Percentiles rank a stretch among this genome's conserved stretches.
Evolutionary conservation across 2,113 vertebrate species (phyloP).

Genomic region (Centropus unirufus): DNA sequence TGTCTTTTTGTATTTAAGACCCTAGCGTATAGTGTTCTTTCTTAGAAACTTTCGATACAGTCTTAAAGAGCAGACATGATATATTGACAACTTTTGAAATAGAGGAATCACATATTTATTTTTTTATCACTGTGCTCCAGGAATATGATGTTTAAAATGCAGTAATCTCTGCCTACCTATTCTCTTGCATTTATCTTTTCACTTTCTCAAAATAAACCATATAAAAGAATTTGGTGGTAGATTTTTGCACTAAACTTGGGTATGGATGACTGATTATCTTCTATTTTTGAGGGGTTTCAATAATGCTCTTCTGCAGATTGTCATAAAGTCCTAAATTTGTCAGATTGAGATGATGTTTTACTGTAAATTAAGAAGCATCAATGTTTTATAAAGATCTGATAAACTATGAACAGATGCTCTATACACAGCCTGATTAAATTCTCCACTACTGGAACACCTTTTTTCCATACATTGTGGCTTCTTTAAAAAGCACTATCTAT

Average conservation of each 20-base stretch:
- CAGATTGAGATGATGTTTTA: background rate
- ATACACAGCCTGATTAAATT: background rate
- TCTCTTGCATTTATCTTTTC: background rate
- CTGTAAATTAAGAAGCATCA: background rate
- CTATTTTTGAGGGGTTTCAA: background rate
- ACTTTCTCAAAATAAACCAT: background rate
- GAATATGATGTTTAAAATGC: background rate
- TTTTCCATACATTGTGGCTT: background rate
- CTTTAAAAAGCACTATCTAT: background rate
- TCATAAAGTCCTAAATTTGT: background rate
- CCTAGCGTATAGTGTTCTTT: background rate
- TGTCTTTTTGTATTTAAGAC: background rate
- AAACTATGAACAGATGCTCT: background rate
- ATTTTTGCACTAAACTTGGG: background rate
- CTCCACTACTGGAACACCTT: background rate
- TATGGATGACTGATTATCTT: background rate
- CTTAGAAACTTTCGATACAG: background rate
- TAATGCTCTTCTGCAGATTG: background rate
- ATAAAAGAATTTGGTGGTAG: background rate
- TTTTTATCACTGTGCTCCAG: background rate
- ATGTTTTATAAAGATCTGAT: background rate
- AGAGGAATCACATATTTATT: background rate
- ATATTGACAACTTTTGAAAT: background rate
- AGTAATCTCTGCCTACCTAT: background rate
- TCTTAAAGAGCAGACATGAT: background rate